These are phyloP conservation scores for Electrophaes corylata DNA, from an alignment of 2,888 invertebrate species.

Conservation along the genomic window DNA sequence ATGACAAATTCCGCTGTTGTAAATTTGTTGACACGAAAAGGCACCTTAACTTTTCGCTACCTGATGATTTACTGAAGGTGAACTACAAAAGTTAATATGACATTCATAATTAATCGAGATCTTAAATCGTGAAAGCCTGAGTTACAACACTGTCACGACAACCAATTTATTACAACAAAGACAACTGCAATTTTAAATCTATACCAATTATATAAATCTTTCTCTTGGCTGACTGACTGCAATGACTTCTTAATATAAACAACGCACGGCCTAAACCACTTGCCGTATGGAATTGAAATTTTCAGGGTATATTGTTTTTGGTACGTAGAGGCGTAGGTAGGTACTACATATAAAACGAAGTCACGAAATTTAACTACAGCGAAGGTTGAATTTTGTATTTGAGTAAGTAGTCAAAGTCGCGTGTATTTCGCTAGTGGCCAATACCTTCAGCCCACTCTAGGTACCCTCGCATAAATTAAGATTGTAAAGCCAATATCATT, in stretches of 20 bases:
- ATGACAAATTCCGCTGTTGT: background rate
- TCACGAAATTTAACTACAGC: no score
- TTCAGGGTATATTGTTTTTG: no score
- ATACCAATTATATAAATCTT: no score
- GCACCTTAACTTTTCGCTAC: background rate
- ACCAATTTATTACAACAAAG: slow-evolving; percentile 15
- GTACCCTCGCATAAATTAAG: slow-evolving; percentile 8
- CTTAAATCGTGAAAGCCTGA: slow-evolving; percentile 4
- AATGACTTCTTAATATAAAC: no score
- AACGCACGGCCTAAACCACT: no score
- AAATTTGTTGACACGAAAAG: background rate
- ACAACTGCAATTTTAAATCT: slow-evolving; percentile 11
- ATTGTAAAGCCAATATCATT: background rate
- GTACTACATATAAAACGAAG: no score
- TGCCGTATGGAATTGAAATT: no score
- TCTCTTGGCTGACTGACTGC: no score
- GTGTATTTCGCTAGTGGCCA: no score
- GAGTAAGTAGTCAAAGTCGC: no score
- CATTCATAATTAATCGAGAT: slow-evolving; percentile 13
- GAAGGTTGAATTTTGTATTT: no score
- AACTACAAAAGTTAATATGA: background rate
- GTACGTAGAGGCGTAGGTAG: no score
- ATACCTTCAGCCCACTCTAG: slow-evolving; percentile 20
- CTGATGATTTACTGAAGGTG: slow-evolving; percentile 1
- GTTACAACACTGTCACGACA: slow-evolving; percentile 12